Evolutionary conservation across 2,797 vertebrate species (phyloP), one percentile per base, ranked within the genome.

Genomic region (Betta splendens): DNA sequence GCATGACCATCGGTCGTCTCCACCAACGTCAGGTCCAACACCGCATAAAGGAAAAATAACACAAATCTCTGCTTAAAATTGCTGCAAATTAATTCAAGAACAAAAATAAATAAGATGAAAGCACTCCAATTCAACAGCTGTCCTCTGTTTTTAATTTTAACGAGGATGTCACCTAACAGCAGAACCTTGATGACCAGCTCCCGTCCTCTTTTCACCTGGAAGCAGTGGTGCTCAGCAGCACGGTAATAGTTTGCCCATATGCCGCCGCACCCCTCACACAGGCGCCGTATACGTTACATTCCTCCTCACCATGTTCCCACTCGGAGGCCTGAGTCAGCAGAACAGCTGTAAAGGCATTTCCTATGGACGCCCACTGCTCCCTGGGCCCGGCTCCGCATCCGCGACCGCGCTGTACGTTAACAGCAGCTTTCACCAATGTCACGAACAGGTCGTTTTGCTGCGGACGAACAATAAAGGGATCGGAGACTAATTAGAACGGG

Each of bases 321-420:
- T 81, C 25, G 2, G 60, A 84, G 78, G 70, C 64, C 86, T 89
- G 80, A 88, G 81, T 90, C 89, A 91, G 87, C 87, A 89, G 72
- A 88, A 86, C 75, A 67, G 79, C 77, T 83, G 81, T 83, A 84
- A 86, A 89, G 86, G 89, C 88, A 91, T 91, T 91, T 90, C 88
- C 89, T 90, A 88, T 87, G 40, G 63, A 72, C 87, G 80, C 81
- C 77, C 77, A 81, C 58, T 12, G 78, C 84, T 84, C 85, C 77
- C 81, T 68, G 33, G 31, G 76, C 48, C 63, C 63, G 59, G 46
- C 22, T 17, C 13, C 48, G 23, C 50, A 25, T 70, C 16, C 49
- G 69, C 64, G 43, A 50, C 61, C 71, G 58, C 5, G 50, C 62
- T 83, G 76, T 72, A 59, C 79, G 72, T 89, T 83, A 78, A 61